phyloP scores from a whole-genome alignment of 2,797 vertebrate genomes.

The Nothura maculosa region DNA sequence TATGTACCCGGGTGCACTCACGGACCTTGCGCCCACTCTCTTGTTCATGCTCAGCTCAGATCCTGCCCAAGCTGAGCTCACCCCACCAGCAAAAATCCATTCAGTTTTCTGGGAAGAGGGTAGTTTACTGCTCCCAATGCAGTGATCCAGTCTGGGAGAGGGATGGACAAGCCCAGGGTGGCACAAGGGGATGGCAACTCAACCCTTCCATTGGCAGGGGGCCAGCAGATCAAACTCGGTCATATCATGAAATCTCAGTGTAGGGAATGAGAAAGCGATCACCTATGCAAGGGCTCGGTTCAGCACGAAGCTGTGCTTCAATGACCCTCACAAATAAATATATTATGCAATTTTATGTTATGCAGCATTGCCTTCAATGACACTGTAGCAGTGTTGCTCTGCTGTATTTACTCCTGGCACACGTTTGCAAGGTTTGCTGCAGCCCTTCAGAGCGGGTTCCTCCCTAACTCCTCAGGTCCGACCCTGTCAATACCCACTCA shows the following conservation, averaged over 20 bases:
- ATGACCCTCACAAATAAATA: constrained; percentile 64
- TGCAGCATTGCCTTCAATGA: constrained; percentile 60
- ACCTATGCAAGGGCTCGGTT: constrained; percentile 40
- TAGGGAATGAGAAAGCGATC: constrained; percentile 10
- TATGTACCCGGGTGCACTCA: fast-evolving
- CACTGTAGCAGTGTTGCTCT: constrained; percentile 63
- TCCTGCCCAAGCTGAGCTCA: not conserved
- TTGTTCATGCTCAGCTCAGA: fast-evolving
- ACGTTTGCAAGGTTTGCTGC: not conserved
- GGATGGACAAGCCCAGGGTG: fast-evolving
- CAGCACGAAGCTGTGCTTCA: constrained; percentile 45
- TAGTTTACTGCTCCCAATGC: not conserved
- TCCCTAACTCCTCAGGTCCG: not conserved
- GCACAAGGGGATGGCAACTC: not conserved
- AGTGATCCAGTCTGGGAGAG: not conserved
- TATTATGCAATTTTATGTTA: constrained; percentile 64
- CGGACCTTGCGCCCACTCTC: fast-evolving
- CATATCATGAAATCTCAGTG: not conserved
- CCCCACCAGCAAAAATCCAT: not conserved
- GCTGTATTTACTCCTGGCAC: constrained; percentile 65
- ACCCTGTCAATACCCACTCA: not conserved
- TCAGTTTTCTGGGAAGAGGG: not conserved
- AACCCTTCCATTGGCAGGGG: not conserved
- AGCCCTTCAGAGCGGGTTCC: constrained; percentile 5
- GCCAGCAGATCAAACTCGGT: not conserved